phyloP scores from a whole-genome alignment of 1,140 invertebrate genomes.

The Theocolax elegans region DNA sequence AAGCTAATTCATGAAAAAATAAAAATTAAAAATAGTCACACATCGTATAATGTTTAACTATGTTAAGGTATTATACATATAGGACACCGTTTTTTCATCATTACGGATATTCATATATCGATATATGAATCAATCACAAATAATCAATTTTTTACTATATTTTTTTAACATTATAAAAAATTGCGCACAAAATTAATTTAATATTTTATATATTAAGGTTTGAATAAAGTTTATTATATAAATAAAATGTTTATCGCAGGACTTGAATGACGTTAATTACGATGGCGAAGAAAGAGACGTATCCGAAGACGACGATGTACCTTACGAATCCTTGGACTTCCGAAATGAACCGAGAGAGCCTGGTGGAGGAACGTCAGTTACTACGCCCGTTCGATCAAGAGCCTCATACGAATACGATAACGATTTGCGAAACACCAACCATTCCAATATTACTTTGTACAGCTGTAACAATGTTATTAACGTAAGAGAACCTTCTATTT shows the following conservation, averaged over 20 bases:
- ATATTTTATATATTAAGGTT: no score
- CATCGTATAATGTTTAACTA: no score
- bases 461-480: background rate
- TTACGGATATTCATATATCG: no score
- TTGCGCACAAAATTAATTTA: no score
- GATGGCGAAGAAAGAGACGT: background rate
- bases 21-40: no score
- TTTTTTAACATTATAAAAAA: no score
- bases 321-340: constrained; percentile 7
- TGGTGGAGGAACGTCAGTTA: background rate
- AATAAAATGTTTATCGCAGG: background rate
- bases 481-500: background rate
- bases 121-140: no score
- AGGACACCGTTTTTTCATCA: no score
- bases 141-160: no score
- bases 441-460: constrained; percentile 5
- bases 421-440: background rate
- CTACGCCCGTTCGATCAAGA: background rate
- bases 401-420: background rate
- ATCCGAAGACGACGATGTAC: background rate
- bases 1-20: no score
- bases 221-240: no score
- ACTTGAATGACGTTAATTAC: background rate
- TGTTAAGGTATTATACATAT: no score
- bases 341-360: background rate